Evolutionary conservation across 2,797 vertebrate genomes (phyloP).

Genomic region (Characodon lateralis): DNA sequence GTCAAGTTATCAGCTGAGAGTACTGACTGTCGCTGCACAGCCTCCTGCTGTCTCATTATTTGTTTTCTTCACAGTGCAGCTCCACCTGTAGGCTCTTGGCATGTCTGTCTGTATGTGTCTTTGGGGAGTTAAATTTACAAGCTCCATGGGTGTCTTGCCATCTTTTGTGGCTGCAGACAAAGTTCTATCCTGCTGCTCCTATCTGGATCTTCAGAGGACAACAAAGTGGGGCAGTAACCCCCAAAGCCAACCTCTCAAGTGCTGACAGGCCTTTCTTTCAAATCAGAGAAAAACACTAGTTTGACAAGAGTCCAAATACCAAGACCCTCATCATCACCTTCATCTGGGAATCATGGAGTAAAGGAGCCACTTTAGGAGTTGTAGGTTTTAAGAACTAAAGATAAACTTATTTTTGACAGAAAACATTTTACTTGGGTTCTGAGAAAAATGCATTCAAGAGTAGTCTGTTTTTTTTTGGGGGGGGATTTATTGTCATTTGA

Average conservation of each 20-base stretch:
- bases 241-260: constrained; percentile 44
- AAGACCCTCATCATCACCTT: constrained; percentile 40
- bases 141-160: constrained; percentile 37
- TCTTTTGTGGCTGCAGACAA: constrained; percentile 58
- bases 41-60: constrained; percentile 49
- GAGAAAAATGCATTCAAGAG: neutral
- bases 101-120: constrained; percentile 5
- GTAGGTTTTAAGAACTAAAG: neutral
- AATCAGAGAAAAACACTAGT: constrained; percentile 32
- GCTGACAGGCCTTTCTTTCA: constrained; percentile 47
- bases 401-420: neutral
- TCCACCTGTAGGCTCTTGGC: constrained; percentile 44
- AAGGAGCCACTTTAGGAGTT: constrained; percentile 14
- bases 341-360: constrained; percentile 16
- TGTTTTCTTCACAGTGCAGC: constrained; percentile 12
- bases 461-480: neutral
- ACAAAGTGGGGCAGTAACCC: constrained; percentile 33
- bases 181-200: constrained; percentile 35
- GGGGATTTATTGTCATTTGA: neutral
- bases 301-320: constrained; percentile 50
- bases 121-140: constrained; percentile 53
- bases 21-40: constrained; percentile 10
- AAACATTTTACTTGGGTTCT: neutral
- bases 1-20: constrained; percentile 57
- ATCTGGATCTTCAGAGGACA: constrained; percentile 33